Evolutionary conservation across 2,888 invertebrate species (phyloP).

Genomic region (Psylliodes chrysocephalus): DNA sequence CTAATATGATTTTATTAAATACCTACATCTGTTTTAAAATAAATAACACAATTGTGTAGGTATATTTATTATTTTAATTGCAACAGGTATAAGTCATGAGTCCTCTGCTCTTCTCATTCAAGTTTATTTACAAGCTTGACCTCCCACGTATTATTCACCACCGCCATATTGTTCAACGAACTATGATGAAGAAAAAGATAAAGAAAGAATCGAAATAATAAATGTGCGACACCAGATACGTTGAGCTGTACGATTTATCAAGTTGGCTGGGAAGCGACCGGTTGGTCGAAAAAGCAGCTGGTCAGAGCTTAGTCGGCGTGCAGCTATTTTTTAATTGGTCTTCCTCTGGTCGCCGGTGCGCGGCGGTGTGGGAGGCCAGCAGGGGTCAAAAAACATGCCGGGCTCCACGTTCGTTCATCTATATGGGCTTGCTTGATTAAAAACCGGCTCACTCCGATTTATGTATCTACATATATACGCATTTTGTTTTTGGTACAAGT

Average conservation of each 20-base stretch:
- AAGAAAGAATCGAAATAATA: conserved; percentile 42
- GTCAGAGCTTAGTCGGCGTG: conserved; percentile 57
- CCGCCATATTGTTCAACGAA: conserved; percentile 27
- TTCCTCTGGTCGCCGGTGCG: conserved; percentile 49
- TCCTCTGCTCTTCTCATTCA: background rate
- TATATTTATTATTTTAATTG: conserved; percentile 7
- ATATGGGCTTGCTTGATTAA: conserved; percentile 30
- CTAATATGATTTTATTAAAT: no score
- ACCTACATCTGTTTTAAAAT: no score
- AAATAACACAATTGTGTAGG: no score
- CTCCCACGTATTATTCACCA: conserved; percentile 17
- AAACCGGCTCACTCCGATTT: conserved; percentile 34
- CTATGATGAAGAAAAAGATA: conserved; percentile 32
- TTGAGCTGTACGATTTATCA: conserved; percentile 56
- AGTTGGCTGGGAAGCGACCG: conserved; percentile 54
- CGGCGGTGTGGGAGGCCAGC: conserved; percentile 49
- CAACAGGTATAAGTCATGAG: conserved; percentile 1
- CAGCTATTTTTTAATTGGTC: conserved; percentile 64
- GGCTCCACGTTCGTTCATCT: conserved; percentile 22
- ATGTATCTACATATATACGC: background rate
- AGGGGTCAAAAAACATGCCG: conserved; percentile 39
- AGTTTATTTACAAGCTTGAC: conserved; percentile 19
- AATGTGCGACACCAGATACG: conserved; percentile 51
- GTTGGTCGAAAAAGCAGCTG: conserved; percentile 58
- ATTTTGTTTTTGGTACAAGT: no score